Evolutionary conservation across 2,113 vertebrate species (phyloP).

Genomic region (Pteropus alecto): DNA sequence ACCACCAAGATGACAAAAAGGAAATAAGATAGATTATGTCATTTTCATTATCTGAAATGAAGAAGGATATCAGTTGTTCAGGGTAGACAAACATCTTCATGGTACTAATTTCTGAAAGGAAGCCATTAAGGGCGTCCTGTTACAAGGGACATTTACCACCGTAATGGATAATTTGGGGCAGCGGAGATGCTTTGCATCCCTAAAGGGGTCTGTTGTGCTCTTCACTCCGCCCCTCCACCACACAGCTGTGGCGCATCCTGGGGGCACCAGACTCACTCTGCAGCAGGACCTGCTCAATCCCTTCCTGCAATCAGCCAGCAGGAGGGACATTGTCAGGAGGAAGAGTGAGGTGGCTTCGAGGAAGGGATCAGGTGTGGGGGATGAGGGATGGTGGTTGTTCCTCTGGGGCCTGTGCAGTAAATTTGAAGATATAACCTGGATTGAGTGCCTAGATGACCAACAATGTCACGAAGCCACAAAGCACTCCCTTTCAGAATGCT

Average conservation of each 20-base stretch:
- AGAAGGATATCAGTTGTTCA: background rate
- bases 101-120: background rate
- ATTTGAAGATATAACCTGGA: background rate
- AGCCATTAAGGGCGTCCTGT: background rate
- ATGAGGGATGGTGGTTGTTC: background rate
- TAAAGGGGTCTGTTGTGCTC: background rate
- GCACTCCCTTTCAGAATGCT: background rate
- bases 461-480: background rate
- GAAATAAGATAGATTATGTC: background rate
- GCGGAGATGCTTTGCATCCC: background rate
- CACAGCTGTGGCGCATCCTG: background rate
- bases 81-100: background rate
- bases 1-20: background rate
- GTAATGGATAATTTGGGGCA: background rate
- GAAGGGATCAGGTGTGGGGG: background rate
- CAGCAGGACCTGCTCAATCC: background rate
- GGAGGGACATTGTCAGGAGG: background rate
- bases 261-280: background rate
- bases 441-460: background rate
- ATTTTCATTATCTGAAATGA: constrained; percentile 21
- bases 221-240: background rate
- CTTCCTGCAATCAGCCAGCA: background rate
- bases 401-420: background rate
- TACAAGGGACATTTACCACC: background rate
- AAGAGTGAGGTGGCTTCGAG: background rate